These are phyloP conservation scores for Nycticryphes semicollaris DNA, from an alignment of 2,113 vertebrate genomes.

Conservation along the genomic window DNA sequence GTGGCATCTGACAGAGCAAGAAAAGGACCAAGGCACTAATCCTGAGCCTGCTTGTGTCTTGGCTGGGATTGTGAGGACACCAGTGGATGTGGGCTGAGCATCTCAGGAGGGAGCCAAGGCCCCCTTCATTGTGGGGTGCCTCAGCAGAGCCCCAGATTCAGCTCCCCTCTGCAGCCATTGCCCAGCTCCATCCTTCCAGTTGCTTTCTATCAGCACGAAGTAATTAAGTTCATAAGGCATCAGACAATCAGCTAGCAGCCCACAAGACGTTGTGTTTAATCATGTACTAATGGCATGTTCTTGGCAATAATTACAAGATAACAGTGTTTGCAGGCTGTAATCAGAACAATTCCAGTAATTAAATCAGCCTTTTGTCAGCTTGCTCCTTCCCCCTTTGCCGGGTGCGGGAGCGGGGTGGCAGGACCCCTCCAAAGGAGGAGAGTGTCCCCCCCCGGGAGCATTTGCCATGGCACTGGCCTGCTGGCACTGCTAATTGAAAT, in stretches of 20 bases:
- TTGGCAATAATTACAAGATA: slow-evolving; percentile 76
- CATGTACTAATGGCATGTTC: slow-evolving; percentile 72
- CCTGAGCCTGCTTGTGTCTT: neutral
- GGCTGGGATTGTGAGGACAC: fast-evolving
- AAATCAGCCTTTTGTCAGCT: slow-evolving; percentile 53
- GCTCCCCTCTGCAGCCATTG: fast-evolving
- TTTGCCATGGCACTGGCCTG: neutral
- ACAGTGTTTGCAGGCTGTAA: slow-evolving; percentile 74
- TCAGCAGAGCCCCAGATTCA: neutral
- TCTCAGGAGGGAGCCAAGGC: neutral
- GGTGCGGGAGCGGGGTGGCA: neutral
- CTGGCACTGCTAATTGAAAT: neutral
- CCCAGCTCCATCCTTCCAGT: neutral
- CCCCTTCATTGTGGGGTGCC: fast-evolving
- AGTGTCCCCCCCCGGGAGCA: fast-evolving
- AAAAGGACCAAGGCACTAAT: fast-evolving
- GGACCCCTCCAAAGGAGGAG: neutral
- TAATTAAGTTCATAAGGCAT: slow-evolving; percentile 74
- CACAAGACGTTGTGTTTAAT: slow-evolving; percentile 70
- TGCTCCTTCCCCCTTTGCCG: neutral
- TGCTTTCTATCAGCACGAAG: neutral
- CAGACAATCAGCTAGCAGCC: slow-evolving; percentile 64
- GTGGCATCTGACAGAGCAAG: too few species aligned
- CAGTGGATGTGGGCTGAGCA: neutral
- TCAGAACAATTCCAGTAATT: slow-evolving; percentile 72